phyloP scores from a whole-genome alignment of 2,113 vertebrate species.

The Clarias magur region DNA sequence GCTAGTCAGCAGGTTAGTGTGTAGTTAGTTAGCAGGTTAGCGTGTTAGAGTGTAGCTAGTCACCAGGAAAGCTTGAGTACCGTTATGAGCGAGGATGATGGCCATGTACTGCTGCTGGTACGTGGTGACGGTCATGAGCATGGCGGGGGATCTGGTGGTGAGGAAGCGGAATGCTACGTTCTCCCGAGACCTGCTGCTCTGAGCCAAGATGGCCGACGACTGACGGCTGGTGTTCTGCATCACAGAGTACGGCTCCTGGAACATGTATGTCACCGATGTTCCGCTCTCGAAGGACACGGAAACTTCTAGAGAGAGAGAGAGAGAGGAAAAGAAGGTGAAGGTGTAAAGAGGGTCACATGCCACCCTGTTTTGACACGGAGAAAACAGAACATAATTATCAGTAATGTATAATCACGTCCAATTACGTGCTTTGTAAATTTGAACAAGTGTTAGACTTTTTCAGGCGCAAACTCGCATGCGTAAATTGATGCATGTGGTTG shows the following conservation, averaged over 20 bases:
- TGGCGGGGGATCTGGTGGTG: slow-evolving; percentile 74
- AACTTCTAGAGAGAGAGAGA: slow-evolving; percentile 77
- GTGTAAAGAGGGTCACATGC: background rate
- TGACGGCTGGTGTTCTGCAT: slow-evolving; percentile 75
- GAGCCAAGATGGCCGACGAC: slow-evolving; percentile 78
- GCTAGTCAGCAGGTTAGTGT: too few species aligned
- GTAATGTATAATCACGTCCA: background rate
- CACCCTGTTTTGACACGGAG: background rate
- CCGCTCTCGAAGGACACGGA: slow-evolving; percentile 81
- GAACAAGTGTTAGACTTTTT: background rate
- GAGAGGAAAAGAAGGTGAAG: background rate
- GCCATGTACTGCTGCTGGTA: slow-evolving; percentile 80
- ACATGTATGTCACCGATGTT: slow-evolving; percentile 78
- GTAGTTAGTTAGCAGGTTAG: background rate
- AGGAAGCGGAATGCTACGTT: slow-evolving; percentile 79
- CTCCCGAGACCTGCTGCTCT: slow-evolving; percentile 73
- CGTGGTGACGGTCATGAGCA: slow-evolving; percentile 78
- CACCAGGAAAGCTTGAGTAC: slow-evolving; percentile 56
- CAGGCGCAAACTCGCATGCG: too few species aligned
- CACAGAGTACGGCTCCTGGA: slow-evolving; percentile 84
- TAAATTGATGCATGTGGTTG: too few species aligned
- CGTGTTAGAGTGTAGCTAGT: background rate
- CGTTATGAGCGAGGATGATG: slow-evolving; percentile 80
- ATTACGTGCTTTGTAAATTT: background rate
- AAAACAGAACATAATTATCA: background rate